These are phyloP conservation scores for Platypus cylindrus DNA, from an alignment of 2,888 invertebrate species.

Conservation along the genomic window DNA sequence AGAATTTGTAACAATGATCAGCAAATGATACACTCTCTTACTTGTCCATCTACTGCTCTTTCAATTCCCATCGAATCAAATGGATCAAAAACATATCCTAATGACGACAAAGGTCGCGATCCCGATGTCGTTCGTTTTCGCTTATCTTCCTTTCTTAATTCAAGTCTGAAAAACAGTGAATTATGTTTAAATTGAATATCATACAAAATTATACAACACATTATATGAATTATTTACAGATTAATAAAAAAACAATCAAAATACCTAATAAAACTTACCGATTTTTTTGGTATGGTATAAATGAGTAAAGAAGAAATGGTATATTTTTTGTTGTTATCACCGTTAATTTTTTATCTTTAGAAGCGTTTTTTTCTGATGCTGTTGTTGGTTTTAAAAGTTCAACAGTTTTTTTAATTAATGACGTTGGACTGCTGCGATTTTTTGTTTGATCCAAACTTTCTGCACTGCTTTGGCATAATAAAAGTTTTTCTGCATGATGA, in stretches of 20 bases:
- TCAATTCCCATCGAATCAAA: slow-evolving; percentile 77
- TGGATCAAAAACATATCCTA: slow-evolving; percentile 73
- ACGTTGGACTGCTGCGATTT: slow-evolving; percentile 27
- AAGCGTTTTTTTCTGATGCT: slow-evolving; percentile 54
- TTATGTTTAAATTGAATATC: too few species aligned
- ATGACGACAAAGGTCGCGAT: slow-evolving; percentile 69
- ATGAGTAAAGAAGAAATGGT: slow-evolving; percentile 78
- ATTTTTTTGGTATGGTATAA: slow-evolving; percentile 61
- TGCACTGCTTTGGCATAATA: slow-evolving; percentile 63
- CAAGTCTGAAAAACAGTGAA: slow-evolving; percentile 16
- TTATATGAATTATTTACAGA: slow-evolving; percentile 3
- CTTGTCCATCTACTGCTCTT: slow-evolving; percentile 69
- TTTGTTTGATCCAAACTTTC: slow-evolving; percentile 49
- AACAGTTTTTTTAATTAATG: slow-evolving; percentile 38
- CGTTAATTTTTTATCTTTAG: slow-evolving; percentile 69
- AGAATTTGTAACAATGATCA: too few species aligned
- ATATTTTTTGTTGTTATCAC: slow-evolving; percentile 68
- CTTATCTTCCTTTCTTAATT: slow-evolving; percentile 31
- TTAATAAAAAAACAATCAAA: not conserved
- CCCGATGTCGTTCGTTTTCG: slow-evolving; percentile 72
- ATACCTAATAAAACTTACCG: slow-evolving; percentile 5
- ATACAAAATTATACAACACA: too few species aligned
- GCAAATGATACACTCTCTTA: slow-evolving; percentile 25
- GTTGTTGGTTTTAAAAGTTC: slow-evolving; percentile 45
- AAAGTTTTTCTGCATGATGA: too few species aligned